Conservation (phyloP, 1,140 invertebrate genomes). For the Aporrectodea caliginosa region DNA sequence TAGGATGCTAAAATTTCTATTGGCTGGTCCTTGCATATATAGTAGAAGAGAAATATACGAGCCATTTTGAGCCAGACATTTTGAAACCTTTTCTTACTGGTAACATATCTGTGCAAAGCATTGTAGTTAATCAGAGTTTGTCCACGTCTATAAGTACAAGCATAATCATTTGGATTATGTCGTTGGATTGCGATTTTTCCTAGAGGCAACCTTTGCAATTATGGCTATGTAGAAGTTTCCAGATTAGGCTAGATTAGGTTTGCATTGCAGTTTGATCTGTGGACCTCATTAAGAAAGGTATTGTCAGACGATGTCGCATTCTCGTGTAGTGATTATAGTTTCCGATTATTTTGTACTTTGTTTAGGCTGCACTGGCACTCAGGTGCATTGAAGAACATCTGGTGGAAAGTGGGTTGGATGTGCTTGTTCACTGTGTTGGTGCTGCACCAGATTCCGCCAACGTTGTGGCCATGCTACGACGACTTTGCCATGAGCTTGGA, state of each 20-base stretch:
- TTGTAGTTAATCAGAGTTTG: too few relatives aligned
- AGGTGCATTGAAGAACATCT: conserved; percentile 36
- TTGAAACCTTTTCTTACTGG: too few relatives aligned
- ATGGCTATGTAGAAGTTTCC: too few relatives aligned
- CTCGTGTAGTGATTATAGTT: background rate
- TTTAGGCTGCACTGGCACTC: conserved; percentile 39
- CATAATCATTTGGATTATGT: too few relatives aligned
- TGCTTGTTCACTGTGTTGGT: conserved; percentile 50
- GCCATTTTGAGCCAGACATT: too few relatives aligned
- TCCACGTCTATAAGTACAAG: too few relatives aligned
- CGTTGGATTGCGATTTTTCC: too few relatives aligned
- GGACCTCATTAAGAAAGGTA: background rate
- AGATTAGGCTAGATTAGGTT: background rate
- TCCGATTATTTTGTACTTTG: background rate
- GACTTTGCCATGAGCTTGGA: conserved; percentile 45
- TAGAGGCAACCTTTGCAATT: background rate
- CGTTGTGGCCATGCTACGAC: conserved; percentile 43
- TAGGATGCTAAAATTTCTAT: too few relatives aligned
- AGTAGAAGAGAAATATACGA: too few relatives aligned
- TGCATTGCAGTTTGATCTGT: background rate
- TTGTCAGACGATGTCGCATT: background rate
- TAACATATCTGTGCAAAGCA: too few relatives aligned
- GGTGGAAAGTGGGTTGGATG: conserved; percentile 35
- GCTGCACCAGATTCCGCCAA: conserved; percentile 49
- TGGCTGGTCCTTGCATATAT: too few relatives aligned